Base-by-base conservation (phyloP, 2,888 invertebrate species). In the Hirtodrosophila duncani region DNA sequence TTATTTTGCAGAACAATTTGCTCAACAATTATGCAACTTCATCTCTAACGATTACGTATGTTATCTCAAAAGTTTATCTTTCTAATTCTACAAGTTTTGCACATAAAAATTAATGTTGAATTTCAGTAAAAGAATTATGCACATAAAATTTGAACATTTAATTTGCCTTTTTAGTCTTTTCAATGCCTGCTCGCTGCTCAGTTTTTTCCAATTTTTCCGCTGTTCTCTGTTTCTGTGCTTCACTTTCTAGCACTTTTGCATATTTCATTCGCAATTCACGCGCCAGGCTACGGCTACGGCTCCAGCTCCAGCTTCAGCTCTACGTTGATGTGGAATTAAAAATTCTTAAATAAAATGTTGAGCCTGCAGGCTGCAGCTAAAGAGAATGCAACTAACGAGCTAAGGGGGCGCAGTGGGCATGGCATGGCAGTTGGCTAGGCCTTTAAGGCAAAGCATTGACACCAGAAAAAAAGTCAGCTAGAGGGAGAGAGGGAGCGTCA, bases 381-480 rank as follows among this genome's bases (percentile, higher is more conserved):
- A 56, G 56, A 41, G 38, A 49, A 16, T 59, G 56, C 56, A 56
- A 51, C 56, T 56, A 56, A 56, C 56, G 34, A 50, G 43, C 39
- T 24, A 23, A 30, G 53, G 14, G 3, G 26, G 26, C 23, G 14
- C 8, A 8, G 31, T n/a, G 20, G 39, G n/a, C 16, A 46, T 29
- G 27, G 23, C 34, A 10, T 26, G 48, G 37, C 29, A 34, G 23
- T 50, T 38, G 50, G 51, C 34, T 58, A 63, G 55, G 82, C 77
- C 82, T 74, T 63, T 63, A 77, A 77, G 84, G 68, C 83, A 82
- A 83, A 83, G 81, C 83, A 82, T 83, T 83, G 83, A 83, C 84
- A 83, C 70, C 79, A 64, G 63, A 63, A 61, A 66, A 66, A 61
- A 63, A 52, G 70, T 50, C 50, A 50, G 53, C 16, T 29, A 38